Evolutionary conservation across 2,888 invertebrate species (phyloP), one percentile per base, ranked within the genome.

Genomic region (Chaitophorus viminalis): DNA sequence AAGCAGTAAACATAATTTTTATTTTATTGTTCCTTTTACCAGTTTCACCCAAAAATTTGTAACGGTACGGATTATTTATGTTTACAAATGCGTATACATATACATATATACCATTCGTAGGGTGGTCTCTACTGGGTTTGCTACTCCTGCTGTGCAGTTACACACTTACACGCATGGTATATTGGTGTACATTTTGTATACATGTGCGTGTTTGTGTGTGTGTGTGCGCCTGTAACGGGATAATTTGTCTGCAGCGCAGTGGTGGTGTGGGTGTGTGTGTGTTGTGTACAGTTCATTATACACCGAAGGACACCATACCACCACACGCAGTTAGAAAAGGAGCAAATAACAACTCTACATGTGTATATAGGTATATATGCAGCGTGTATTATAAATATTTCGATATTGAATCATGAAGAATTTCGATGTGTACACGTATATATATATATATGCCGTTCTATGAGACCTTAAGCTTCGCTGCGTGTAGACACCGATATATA

Each of bases 81-180:
- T 46, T n/a, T 39, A 75, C 36, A 75, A 60, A 25, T 60, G 60
- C 6, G 21, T 6, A 25, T 25, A 25, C 25, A 60, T 36, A 36
- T 36, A 36, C n/a, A 36, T 36, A 36, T 36, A 5, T 36, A n/a
- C n/a, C 74, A 31, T 31, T 29, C n/a, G 18, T n/a, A 65, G 65
- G 60, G 36, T 36, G 54, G 54, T 79, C 65, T 17, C 46, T 33
- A 31, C 52, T 31, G 17, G 72, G 54, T 29, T 74, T 39, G 36
- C 83, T 79, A 72, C 79, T 79, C 86, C 86, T 52, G 86, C 79
- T 87, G 86, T n/a, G 77, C 25, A n/a, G 83, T 60, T 65, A 54
- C 36, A 79, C 60, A 5, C n/a, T 33, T 33, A 46, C 65, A 46
- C 46, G 14, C 46, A 46, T 46, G 46, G 46, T 46, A 14, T 14